A percentile compares a stretch with the other conserved stretches of the same genome.
Evolutionary conservation across 2,888 invertebrate genomes (phyloP).

Genomic region (Apodemia zela): DNA sequence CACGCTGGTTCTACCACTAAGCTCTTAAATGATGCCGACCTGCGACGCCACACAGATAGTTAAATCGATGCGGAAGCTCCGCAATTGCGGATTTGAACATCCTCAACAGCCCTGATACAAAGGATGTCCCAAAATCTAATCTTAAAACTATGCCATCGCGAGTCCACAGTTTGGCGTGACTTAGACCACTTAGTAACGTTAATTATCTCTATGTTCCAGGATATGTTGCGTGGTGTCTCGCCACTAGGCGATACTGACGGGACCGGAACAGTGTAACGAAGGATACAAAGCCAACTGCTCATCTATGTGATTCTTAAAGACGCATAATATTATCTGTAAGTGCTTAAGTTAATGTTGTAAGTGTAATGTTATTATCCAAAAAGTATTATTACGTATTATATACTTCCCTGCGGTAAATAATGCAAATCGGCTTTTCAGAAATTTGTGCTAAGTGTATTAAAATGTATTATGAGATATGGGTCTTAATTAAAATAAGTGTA

Average conservation of each 20-base stretch:
- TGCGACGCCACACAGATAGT: too few species aligned
- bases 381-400: constrained; percentile 2
- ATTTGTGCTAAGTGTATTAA: not conserved
- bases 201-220: not conserved
- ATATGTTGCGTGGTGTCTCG: constrained; percentile 26
- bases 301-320: not conserved
- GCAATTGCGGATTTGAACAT: too few species aligned
- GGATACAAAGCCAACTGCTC: not conserved
- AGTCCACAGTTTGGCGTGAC: too few species aligned
- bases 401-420: not conserved
- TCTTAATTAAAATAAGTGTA: too few species aligned
- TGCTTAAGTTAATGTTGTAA: not conserved
- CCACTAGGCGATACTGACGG: not conserved
- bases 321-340: constrained; percentile 12
- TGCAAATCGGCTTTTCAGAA: not conserved
- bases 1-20: too few species aligned
- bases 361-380: constrained; percentile 4
- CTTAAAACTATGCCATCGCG: too few species aligned
- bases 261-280: not conserved
- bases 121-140: too few species aligned
- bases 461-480: too few species aligned
- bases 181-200: not conserved
- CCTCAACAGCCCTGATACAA: too few species aligned
- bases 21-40: too few species aligned
- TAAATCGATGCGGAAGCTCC: too few species aligned